Evolutionary conservation across 2,888 invertebrate species (phyloP).

Genomic region (Rhagium mordax): DNA sequence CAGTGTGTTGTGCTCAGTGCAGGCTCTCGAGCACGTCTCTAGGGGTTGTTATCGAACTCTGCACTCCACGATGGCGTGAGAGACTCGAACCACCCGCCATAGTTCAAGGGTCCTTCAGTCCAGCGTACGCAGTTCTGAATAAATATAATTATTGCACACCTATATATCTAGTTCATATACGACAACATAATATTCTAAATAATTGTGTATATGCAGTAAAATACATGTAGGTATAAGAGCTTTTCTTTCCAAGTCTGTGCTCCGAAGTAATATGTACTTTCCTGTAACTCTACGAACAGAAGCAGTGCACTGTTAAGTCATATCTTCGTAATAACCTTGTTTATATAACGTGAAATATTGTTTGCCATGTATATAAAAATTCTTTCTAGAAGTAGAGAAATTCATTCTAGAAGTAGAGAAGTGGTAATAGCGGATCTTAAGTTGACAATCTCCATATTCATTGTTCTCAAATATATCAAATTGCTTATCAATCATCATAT

Average conservation of each 20-base stretch:
- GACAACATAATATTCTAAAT: neutral
- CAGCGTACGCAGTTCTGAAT: slow-evolving; percentile 52
- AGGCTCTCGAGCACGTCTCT: slow-evolving; percentile 58
- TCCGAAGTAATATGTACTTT: neutral
- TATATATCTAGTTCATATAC: slow-evolving; percentile 22
- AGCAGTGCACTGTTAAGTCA: neutral
- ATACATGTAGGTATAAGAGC: neutral
- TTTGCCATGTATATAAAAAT: no score
- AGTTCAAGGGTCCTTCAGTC: slow-evolving; percentile 50
- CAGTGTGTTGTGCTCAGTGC: slow-evolving; percentile 49
- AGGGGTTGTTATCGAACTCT: slow-evolving; percentile 58
- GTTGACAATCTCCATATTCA: no score
- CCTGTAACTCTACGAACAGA: no score
- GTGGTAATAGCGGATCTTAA: no score
- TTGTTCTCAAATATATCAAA: no score
- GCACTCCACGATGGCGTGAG: slow-evolving; percentile 51
- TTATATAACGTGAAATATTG: no score
- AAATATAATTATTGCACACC: slow-evolving; percentile 57
- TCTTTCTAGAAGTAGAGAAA: no score
- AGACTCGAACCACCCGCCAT: slow-evolving; percentile 52
- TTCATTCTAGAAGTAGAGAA: no score
- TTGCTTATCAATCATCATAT: no score
- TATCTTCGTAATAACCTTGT: no score
- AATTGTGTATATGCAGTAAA: neutral
- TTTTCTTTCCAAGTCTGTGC: neutral